phyloP scores from a whole-genome alignment of 2,888 invertebrate species.

The Imbricaverruca yamaguchii region DNA sequence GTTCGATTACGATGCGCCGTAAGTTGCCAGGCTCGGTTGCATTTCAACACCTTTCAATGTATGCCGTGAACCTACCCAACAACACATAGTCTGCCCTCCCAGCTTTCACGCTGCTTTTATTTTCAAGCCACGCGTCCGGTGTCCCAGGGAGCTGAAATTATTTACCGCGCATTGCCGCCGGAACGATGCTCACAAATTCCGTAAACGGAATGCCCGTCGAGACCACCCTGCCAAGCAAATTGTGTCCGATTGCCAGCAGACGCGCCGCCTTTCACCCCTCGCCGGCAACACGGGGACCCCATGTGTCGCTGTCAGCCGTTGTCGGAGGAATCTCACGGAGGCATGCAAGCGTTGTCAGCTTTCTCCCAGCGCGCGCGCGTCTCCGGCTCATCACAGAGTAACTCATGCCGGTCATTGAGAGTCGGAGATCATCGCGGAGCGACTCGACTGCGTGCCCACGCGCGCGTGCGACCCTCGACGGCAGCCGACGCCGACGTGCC shows the following conservation, averaged over 20 bases:
- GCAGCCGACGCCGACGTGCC: background rate
- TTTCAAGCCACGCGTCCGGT: background rate
- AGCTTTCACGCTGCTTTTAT: background rate
- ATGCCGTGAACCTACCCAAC: too few relatives aligned
- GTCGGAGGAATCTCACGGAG: background rate
- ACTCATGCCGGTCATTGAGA: too few relatives aligned
- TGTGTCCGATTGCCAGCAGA: background rate
- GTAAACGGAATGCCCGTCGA: slow-evolving; percentile 12
- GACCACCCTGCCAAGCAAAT: slow-evolving; percentile 20
- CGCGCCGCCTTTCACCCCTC: background rate
- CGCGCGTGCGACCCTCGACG: background rate
- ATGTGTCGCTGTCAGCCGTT: background rate
- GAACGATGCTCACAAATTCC: slow-evolving; percentile 16
- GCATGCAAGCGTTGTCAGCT: background rate
- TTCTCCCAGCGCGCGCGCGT: background rate
- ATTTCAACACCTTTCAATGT: too few relatives aligned
- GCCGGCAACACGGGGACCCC: background rate
- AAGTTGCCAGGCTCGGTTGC: too few relatives aligned
- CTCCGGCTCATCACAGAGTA: too few relatives aligned
- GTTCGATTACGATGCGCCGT: too few relatives aligned
- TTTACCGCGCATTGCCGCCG: background rate
- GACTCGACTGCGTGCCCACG: too few relatives aligned
- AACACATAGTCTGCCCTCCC: too few relatives aligned
- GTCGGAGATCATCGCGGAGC: too few relatives aligned
- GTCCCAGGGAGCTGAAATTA: background rate